These are phyloP conservation scores for Chiroxiphia lanceolata DNA, from an alignment of 2,797 vertebrate species.

Conservation along the genomic window DNA sequence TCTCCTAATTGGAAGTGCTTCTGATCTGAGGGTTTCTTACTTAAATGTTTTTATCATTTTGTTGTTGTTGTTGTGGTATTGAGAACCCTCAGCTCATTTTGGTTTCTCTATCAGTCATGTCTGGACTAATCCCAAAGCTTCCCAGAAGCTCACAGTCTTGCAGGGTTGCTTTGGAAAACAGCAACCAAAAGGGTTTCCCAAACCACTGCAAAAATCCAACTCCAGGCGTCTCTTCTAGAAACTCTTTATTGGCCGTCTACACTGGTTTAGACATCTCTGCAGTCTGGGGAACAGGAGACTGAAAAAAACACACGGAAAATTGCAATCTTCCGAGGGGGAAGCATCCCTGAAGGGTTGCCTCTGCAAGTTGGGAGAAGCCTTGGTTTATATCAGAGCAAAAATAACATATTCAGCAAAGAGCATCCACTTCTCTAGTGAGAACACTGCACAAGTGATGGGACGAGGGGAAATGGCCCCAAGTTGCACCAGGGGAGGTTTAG, in stretches of 20 bases:
- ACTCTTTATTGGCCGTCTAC: not conserved
- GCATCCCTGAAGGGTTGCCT: not conserved
- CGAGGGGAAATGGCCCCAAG: rapidly evolving
- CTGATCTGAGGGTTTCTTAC: not conserved
- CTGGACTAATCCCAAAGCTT: not conserved
- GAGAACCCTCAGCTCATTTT: not conserved
- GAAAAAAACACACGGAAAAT: not conserved
- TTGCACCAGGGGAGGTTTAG: not conserved
- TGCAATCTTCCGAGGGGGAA: not conserved
- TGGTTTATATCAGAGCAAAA: not conserved
- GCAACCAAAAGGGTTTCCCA: not conserved
- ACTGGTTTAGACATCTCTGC: not conserved
- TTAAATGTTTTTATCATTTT: not conserved
- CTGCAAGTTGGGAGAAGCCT: not conserved
- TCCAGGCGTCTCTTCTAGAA: not conserved
- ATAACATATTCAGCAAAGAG: not conserved
- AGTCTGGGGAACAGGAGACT: rapidly evolving
- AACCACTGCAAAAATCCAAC: not conserved
- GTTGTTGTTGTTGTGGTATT: not conserved
- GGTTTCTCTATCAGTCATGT: not conserved
- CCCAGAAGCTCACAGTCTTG: not conserved
- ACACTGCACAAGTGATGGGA: not conserved
- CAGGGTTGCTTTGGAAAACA: not conserved
- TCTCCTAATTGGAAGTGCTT: not conserved
- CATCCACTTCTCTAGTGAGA: not conserved